A percentile compares a stretch with the other conserved stretches of the same genome.
Conservation (phyloP, 1,140 invertebrate genomes). For the Drosophila sulfurigaster region DNA sequence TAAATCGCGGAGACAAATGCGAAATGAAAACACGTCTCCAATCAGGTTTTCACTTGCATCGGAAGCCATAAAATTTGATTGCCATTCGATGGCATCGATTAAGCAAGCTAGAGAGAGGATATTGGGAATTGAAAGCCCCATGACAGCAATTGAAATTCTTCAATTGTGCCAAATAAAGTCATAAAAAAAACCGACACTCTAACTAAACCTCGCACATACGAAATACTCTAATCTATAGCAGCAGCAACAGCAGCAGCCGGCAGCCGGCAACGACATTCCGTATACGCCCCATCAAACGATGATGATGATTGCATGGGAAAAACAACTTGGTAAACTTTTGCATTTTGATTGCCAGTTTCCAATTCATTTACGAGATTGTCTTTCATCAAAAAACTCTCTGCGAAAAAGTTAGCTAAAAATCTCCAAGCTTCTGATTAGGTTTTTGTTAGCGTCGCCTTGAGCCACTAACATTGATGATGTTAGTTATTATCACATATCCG, state of each 20-base stretch:
- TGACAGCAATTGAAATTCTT: conserved; percentile 58
- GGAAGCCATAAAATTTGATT: conserved; percentile 37
- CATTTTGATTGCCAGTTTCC: conserved; percentile 40
- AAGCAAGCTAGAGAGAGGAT: conserved; percentile 28
- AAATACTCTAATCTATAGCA: conserved; percentile 5
- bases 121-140: conserved; percentile 41
- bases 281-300: conserved; percentile 17
- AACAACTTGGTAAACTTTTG: conserved; percentile 23
- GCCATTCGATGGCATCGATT: conserved; percentile 37
- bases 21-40: background rate
- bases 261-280: background rate
- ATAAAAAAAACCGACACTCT: conserved; percentile 43
- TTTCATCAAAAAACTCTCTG: background rate
- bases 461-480: conserved; percentile 4
- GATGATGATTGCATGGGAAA: conserved; percentile 50
- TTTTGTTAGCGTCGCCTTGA: conserved; percentile 16
- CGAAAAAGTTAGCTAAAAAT: background rate
- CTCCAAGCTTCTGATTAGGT: conserved; percentile 3
- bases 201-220: conserved; percentile 4
- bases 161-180: conserved; percentile 69
- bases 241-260: background rate
- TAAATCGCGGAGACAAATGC: no score
- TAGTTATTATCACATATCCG: conserved; percentile 29
- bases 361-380: conserved; percentile 27
- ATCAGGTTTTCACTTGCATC: conserved; percentile 54